Percentiles rank a stretch among this genome's conserved stretches.
Evolutionary conservation across 2,797 vertebrate species (phyloP).

Genomic region (Smutsia gigantea): DNA sequence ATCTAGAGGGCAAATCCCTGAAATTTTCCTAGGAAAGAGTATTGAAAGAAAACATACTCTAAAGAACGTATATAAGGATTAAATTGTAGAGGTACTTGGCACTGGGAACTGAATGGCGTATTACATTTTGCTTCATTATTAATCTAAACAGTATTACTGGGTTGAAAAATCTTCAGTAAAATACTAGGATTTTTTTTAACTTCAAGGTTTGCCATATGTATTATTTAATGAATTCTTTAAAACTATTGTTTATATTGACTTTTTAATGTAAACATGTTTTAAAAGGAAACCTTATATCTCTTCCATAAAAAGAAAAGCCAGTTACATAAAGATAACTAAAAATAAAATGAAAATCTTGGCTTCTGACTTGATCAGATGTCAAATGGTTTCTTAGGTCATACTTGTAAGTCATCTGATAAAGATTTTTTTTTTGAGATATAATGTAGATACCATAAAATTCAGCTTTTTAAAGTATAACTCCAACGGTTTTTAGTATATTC

Average conservation of each 20-base stretch:
- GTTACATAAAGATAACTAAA: slow-evolving; percentile 8
- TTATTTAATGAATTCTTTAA: not conserved
- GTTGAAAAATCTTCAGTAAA: not conserved
- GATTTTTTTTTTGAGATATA: not conserved
- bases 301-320: not conserved
- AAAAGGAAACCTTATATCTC: not conserved
- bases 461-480: not conserved
- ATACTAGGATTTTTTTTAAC: not conserved
- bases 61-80: not conserved
- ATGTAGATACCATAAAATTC: not conserved
- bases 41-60: not conserved
- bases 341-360: slow-evolving; percentile 3
- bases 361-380: not conserved
- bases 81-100: not conserved
- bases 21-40: not conserved
- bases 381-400: not conserved
- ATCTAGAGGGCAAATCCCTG: not conserved
- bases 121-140: not conserved
- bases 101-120: not conserved
- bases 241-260: not conserved
- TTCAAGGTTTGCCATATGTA: not conserved
- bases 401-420: not conserved
- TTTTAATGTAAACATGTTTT: not conserved
- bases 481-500: not conserved
- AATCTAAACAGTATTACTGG: not conserved